These are phyloP conservation scores for Hyposmocoma kahamanoa DNA, from an alignment of 1,140 invertebrate genomes.

Conservation along the genomic window DNA sequence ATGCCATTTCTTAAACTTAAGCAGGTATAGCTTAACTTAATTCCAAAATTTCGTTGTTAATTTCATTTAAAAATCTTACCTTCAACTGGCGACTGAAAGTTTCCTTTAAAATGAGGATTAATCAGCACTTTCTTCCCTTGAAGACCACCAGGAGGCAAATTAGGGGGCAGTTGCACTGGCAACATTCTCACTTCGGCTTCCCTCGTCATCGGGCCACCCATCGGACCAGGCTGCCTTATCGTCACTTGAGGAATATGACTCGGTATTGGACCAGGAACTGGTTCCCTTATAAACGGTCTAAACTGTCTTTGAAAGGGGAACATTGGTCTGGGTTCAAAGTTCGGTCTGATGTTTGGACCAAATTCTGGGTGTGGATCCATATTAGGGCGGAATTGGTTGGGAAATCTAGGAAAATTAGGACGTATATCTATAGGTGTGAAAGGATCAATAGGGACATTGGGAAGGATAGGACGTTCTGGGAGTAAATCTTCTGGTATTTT, in stretches of 20 bases:
- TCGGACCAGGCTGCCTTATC: constrained; percentile 21
- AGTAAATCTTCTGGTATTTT: constrained; percentile 20
- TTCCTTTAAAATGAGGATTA: constrained; percentile 66
- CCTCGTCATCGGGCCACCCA: constrained; percentile 7
- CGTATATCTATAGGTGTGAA: constrained; percentile 27
- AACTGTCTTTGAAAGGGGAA: constrained; percentile 25
- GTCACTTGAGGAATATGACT: constrained; percentile 45
- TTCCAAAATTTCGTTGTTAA: too few species aligned
- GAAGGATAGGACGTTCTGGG: constrained; percentile 21
- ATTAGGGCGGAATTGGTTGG: constrained; percentile 15
- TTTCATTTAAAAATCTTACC: too few species aligned
- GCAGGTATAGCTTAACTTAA: too few species aligned
- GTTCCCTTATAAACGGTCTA: constrained; percentile 21
- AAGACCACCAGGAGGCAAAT: constrained; percentile 39
- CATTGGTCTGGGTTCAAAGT: constrained; percentile 32
- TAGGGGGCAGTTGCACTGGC: constrained; percentile 44
- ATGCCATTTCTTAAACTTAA: too few species aligned
- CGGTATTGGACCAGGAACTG: constrained; percentile 30
- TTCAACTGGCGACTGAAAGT: constrained; percentile 55
- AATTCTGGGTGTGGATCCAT: constrained; percentile 16
- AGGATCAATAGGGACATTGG: constrained; percentile 21
- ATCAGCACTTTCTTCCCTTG: constrained; percentile 63
- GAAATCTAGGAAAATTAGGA: constrained; percentile 12
- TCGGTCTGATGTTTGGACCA: constrained; percentile 20
- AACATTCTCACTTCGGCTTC: constrained; percentile 60